These are phyloP conservation scores for Poicephalus meyeri DNA, from an alignment of 2,113 vertebrate genomes.

Conservation along the genomic window DNA sequence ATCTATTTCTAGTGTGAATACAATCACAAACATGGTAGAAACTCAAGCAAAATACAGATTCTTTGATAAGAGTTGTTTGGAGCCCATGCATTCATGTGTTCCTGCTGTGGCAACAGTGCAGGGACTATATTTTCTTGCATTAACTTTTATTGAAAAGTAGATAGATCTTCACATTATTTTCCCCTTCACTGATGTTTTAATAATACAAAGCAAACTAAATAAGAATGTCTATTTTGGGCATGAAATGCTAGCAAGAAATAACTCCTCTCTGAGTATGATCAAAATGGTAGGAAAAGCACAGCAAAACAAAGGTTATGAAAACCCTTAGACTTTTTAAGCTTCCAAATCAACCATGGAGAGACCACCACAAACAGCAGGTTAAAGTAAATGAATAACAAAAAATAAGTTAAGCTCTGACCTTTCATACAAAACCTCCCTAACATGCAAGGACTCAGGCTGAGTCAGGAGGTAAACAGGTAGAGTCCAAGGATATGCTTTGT, in stretches of 20 bases:
- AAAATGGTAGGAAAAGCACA: neutral
- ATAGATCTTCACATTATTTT: neutral
- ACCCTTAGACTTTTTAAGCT: neutral
- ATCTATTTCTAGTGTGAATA: neutral
- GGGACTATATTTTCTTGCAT: neutral
- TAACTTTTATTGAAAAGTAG: neutral
- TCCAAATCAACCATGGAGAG: neutral
- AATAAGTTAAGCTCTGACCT: neutral
- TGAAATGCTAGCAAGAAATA: neutral
- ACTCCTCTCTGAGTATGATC: neutral
- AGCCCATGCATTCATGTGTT: neutral
- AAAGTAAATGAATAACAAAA: neutral
- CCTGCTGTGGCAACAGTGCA: neutral
- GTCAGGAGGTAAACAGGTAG: neutral
- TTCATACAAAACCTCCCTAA: neutral
- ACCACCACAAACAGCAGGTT: neutral
- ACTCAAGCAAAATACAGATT: neutral
- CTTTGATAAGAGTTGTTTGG: neutral
- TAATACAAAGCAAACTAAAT: neutral
- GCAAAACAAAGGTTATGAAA: neutral
- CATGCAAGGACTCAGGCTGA: neutral
- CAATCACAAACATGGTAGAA: neutral
- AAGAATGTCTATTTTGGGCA: neutral
- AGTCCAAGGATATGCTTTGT: neutral
- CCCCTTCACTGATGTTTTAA: neutral